Conservation (phyloP, 2,888 invertebrate species). For the Acleris sparsana region DNA sequence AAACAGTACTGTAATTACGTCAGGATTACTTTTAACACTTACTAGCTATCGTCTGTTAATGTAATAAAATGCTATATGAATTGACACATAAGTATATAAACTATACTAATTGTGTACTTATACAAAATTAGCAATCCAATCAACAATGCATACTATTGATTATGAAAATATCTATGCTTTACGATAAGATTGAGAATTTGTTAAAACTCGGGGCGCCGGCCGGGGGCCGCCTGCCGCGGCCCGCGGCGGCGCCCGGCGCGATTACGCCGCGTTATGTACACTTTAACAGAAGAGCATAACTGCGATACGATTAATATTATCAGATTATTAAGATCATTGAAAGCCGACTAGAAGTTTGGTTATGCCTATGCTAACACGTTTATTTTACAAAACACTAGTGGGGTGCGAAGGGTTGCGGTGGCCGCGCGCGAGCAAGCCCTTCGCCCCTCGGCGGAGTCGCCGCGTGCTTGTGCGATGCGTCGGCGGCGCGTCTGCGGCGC, state of each 20-base stretch:
- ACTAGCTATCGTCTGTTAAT: slow-evolving; percentile 80
- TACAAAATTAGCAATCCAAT: slow-evolving; percentile 82
- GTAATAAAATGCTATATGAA: slow-evolving; percentile 84
- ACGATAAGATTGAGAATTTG: slow-evolving; percentile 66
- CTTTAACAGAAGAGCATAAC: slow-evolving; percentile 69
- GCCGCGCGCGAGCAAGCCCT: slow-evolving; percentile 37
- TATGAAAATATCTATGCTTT: slow-evolving; percentile 78
- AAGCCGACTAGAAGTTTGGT: slow-evolving; percentile 81
- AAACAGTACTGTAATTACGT: slow-evolving; percentile 67
- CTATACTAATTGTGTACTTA: slow-evolving; percentile 83
- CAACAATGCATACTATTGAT: slow-evolving; percentile 80
- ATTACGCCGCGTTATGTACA: slow-evolving; percentile 66
- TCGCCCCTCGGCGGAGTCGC: slow-evolving; percentile 33
- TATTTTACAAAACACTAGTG: slow-evolving; percentile 51
- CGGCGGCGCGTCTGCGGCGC: background rate
- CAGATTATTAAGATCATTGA: slow-evolving; percentile 77
- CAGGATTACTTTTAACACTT: slow-evolving; percentile 81
- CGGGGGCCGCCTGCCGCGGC: slow-evolving; percentile 38
- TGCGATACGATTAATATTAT: slow-evolving; percentile 69
- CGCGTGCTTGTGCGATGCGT: slow-evolving; percentile 54
- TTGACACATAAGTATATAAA: slow-evolving; percentile 85
- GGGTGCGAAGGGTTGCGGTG: slow-evolving; percentile 31
- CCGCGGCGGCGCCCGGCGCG: slow-evolving; percentile 56
- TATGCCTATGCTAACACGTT: slow-evolving; percentile 73
- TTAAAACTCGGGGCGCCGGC: slow-evolving; percentile 48